These are phyloP conservation scores for Ramazzottius varieornatus DNA, from an alignment of 2,888 invertebrate genomes.

Conservation along the genomic window DNA sequence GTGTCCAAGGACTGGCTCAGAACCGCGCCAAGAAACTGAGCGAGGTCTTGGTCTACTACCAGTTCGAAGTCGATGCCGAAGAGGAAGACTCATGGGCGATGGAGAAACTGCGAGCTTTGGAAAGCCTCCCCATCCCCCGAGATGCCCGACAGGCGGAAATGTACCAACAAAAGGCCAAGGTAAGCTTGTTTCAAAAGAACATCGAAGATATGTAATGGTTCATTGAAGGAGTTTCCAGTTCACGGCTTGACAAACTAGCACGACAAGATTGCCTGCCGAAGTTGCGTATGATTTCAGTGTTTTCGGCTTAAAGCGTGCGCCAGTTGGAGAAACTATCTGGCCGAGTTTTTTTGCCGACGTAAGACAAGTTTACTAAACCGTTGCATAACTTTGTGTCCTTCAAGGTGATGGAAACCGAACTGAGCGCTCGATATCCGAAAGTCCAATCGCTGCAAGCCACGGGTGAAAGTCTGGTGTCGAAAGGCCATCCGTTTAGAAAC, in stretches of 20 bases:
- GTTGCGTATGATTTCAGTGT: too few relatives aligned
- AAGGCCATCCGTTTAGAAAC: not conserved
- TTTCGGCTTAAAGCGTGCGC: too few relatives aligned
- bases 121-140: conserved; percentile 70
- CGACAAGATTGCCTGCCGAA: too few relatives aligned
- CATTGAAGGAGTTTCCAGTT: too few relatives aligned
- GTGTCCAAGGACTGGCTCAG: conserved; percentile 40
- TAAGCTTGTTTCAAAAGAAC: too few relatives aligned
- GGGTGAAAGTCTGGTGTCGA: conserved; percentile 14
- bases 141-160: conserved; percentile 68
- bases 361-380: too few relatives aligned
- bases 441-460: conserved; percentile 21
- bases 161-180: conserved; percentile 72
- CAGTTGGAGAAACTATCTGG: too few relatives aligned
- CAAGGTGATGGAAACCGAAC: conserved; percentile 41
- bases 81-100: conserved; percentile 91
- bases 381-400: not conserved
- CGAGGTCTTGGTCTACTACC: conserved; percentile 71
- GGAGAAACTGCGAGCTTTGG: conserved; percentile 74
- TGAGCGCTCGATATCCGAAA: conserved; percentile 32
- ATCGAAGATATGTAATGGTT: too few relatives aligned
- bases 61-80: conserved; percentile 83
- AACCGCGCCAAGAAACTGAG: conserved; percentile 56
- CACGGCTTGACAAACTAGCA: too few relatives aligned
- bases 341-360: too few relatives aligned